Conservation (phyloP, 37 sponge, comb jelly and placozoan genomes). For the Aplysina aerophoba region DNA sequence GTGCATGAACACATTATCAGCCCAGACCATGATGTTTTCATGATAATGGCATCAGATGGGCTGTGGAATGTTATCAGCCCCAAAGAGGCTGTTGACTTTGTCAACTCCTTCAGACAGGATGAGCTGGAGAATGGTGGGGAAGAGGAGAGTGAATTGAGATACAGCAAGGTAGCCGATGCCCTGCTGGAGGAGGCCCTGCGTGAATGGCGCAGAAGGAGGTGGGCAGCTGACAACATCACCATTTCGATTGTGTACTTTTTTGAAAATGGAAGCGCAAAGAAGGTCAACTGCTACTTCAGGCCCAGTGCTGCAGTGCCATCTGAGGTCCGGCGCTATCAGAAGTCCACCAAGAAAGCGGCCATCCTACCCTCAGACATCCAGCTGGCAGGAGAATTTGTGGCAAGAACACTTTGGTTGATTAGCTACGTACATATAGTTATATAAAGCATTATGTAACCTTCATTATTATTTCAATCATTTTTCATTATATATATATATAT, state of each 20-base stretch:
- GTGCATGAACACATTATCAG: conserved; percentile 58
- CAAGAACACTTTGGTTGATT: no score
- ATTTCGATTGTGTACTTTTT: conserved; percentile 78
- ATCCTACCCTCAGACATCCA: no score
- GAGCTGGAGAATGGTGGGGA: conserved; percentile 20
- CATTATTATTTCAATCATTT: no score
- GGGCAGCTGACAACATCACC: conserved; percentile 82
- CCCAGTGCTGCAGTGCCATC: no score
- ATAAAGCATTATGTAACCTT: no score
- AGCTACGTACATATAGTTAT: no score
- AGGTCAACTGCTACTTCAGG: no score
- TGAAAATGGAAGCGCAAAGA: no score
- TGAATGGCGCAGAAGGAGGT: conserved; percentile 55
- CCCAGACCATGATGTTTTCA: conserved; percentile 56
- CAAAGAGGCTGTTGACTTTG: conserved; percentile 68
- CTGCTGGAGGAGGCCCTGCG: conserved; percentile 71
- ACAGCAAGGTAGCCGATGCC: conserved; percentile 61
- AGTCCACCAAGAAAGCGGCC: no score
- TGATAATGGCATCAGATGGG: conserved; percentile 85
- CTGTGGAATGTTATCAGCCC: conserved; percentile 89
- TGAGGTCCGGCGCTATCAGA: no score
- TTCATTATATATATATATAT: no score
- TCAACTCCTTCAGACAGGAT: conserved; percentile 53
- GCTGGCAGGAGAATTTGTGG: no score
- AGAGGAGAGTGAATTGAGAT: background rate